Percentiles rank a stretch among this genome's conserved stretches.
These are phyloP conservation scores for Gymnocheta viridis DNA, from an alignment of 2,888 invertebrate genomes.

Conservation along the genomic window DNA sequence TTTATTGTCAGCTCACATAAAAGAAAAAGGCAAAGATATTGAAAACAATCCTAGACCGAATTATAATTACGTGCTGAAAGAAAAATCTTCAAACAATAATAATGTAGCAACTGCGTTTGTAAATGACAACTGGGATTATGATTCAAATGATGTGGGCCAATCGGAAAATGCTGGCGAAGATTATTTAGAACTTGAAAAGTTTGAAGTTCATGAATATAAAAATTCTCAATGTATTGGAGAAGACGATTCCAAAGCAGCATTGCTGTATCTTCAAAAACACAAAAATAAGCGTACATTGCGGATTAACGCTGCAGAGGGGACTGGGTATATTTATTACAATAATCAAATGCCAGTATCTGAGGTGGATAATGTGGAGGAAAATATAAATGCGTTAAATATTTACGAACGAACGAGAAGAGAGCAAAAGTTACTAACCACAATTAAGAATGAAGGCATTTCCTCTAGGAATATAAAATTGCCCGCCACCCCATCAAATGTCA, in stretches of 20 bases:
- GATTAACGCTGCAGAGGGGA: background rate
- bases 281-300: conserved; percentile 45
- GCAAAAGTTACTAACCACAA: background rate
- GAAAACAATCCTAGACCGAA: background rate
- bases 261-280: conserved; percentile 17
- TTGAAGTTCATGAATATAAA: conserved; percentile 6
- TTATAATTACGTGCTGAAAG: conserved; percentile 57
- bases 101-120: background rate
- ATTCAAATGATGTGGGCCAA: conserved; percentile 15
- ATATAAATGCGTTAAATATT: conserved; percentile 9
- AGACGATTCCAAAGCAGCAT: background rate
- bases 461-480: conserved; percentile 35
- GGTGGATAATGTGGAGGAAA: background rate
- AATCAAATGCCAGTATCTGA: background rate
- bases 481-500: conserved; percentile 20
- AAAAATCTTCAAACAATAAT: conserved; percentile 59
- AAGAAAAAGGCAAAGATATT: conserved; percentile 4
- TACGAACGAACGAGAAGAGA: conserved; percentile 1
- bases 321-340: conserved; percentile 12
- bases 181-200: conserved; percentile 11
- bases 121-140: conserved; percentile 50
- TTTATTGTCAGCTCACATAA: background rate
- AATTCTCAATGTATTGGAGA: conserved; percentile 4
- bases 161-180: background rate
- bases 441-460: background rate